Evolutionary conservation across 37 sponge, comb jelly and placozoan genomes (phyloP).

Genomic region (Diacarnus erythraeanus): DNA sequence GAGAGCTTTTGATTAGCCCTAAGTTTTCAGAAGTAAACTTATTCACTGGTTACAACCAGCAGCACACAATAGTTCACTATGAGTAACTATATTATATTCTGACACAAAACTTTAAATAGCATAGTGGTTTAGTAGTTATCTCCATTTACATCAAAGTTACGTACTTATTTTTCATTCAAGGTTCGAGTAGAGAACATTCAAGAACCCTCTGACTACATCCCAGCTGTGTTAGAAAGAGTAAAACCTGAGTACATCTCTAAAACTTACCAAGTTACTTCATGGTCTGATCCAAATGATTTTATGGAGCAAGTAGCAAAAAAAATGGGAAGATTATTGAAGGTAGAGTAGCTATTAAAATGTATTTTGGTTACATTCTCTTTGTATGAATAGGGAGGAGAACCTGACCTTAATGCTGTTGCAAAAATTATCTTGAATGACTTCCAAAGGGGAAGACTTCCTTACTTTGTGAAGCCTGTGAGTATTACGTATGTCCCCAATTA

Average conservation of each 20-base stretch:
- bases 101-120: no score
- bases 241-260: conserved; percentile 81
- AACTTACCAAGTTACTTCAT: conserved; percentile 79
- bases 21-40: no score
- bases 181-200: conserved; percentile 94
- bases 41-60: no score
- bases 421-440: conserved; percentile 95
- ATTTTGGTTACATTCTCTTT: not conserved
- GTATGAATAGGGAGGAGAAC: conserved; percentile 82
- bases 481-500: no score
- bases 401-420: conserved; percentile 88
- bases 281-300: conserved; percentile 85
- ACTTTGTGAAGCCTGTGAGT: conserved; percentile 95
- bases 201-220: conserved; percentile 85
- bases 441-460: conserved; percentile 95
- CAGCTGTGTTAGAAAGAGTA: conserved; percentile 84
- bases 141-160: no score
- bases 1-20: no score
- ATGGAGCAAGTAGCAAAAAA: conserved; percentile 73
- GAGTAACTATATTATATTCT: no score
- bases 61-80: no score
- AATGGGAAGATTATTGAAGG: conserved; percentile 90
- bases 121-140: no score
- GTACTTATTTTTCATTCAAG: conserved; percentile 15
- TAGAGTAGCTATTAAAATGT: not conserved